Evolutionary conservation across 2,797 vertebrate species (phyloP).

Genomic region (Fundulus diaphanus): DNA sequence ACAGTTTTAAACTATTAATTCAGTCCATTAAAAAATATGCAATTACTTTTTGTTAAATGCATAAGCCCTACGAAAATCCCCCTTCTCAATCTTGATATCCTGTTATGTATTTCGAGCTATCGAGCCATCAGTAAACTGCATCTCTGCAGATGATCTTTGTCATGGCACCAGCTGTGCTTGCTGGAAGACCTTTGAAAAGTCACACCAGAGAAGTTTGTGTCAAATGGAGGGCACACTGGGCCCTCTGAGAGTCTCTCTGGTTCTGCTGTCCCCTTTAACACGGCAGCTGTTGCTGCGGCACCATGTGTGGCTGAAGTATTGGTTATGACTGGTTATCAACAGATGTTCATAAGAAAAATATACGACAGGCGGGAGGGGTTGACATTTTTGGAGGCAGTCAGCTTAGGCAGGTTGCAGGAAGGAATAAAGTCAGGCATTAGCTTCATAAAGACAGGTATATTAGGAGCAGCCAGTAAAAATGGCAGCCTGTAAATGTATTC

Average conservation of each 20-base stretch:
- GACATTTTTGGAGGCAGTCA: constrained; percentile 35
- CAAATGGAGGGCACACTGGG: constrained; percentile 37
- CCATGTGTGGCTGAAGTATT: constrained; percentile 26
- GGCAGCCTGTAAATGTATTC: constrained; percentile 59
- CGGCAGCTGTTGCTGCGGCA: constrained; percentile 59
- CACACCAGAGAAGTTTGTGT: constrained; percentile 31
- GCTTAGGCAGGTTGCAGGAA: constrained; percentile 42
- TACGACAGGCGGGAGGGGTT: constrained; percentile 35
- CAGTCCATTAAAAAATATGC: not conserved
- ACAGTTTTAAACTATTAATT: not conserved
- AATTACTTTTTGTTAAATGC: not conserved
- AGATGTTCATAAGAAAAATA: constrained; percentile 60
- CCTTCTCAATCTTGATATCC: not conserved
- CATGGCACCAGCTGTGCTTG: constrained; percentile 29
- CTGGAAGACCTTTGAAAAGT: constrained; percentile 26
- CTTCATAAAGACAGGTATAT: constrained; percentile 58
- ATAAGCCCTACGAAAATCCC: not conserved
- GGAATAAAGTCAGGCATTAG: constrained; percentile 57
- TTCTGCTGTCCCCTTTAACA: constrained; percentile 47
- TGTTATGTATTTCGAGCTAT: not conserved
- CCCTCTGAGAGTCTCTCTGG: constrained; percentile 34
- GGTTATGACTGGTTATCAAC: constrained; percentile 38
- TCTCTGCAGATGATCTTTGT: constrained; percentile 40
- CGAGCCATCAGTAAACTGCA: not conserved
- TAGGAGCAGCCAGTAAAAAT: constrained; percentile 51